Evolutionary conservation across 2,113 vertebrate genomes (phyloP).

Genomic region (Condylura cristata): DNA sequence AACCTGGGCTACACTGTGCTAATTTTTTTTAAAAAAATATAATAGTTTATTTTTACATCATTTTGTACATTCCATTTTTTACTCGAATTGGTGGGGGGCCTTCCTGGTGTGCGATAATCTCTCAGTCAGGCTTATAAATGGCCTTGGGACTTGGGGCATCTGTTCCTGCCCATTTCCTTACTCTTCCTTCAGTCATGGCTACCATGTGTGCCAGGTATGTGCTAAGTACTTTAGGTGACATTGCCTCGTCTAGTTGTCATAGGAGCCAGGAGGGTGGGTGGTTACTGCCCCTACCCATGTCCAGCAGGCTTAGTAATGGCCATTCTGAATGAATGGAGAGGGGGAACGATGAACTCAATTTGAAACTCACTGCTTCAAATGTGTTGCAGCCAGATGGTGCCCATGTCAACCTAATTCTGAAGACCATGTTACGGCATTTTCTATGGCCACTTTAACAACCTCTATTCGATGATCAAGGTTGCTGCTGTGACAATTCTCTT

Average conservation of each 20-base stretch:
- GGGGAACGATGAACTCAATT: neutral
- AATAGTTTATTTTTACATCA: no score
- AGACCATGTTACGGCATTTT: neutral
- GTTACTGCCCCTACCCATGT: neutral
- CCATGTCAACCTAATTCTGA: neutral
- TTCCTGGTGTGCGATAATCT: no score
- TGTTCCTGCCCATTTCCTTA: no score
- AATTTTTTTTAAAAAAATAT: no score
- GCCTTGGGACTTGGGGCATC: no score
- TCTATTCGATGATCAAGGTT: neutral
- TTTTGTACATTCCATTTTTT: no score
- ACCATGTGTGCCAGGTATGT: neutral
- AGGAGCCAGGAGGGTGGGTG: neutral
- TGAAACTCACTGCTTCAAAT: neutral
- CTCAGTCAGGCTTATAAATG: no score
- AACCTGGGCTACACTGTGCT: no score
- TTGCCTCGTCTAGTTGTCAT: neutral
- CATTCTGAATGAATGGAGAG: constrained; percentile 8
- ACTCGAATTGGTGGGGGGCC: no score
- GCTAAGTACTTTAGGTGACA: neutral
- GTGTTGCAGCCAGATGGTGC: neutral
- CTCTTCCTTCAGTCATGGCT: no score
- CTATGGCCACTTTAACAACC: neutral
- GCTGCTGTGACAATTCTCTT: neutral
- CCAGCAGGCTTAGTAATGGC: neutral